Base-by-base conservation (phyloP, 2,797 vertebrate species). In the Brachyrhaphis roseni region DNA sequence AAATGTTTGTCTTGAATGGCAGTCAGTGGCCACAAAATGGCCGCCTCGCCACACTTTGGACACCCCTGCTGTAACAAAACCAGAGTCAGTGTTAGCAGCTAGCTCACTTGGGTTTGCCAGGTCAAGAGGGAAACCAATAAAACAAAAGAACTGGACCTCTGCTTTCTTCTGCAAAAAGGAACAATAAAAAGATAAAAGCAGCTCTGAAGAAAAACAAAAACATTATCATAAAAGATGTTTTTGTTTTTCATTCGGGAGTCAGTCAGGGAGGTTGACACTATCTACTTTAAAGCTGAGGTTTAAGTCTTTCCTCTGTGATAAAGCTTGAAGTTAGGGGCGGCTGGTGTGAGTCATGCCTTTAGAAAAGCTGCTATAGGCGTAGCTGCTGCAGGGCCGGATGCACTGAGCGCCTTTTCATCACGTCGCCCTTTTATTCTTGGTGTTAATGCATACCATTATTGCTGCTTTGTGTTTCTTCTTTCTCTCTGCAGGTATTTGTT, bases 321-420 rank as follows among this genome's bases (percentile, higher is more conserved):
- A 70, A 70, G 68, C 68, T 28, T 71, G 15, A 26, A 16, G 68
- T 45, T 16, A 28, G 28, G n/a, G 68, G 41, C 26, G 26, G 41
- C 68, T 71, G 5, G 68, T 45, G 68, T 71, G 68, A 71, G 68
- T 71, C 68, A 71, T 71, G 68, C 43, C 41, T 71, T 71, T 71
- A 71, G 68, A 71, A 71, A 71, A 45, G 68, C 68, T 46, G 41
- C 68, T 71, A 16, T 46, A 71, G 68, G 43, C 41, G 26, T 28
- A 71, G 41, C 68, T 71, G 68, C 68, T 45, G 41, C 12, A 71
- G 68, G 68, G 68, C 68, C 41, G 68, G 68, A 46, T 71, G 68
- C 68, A 28, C 26, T 15, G 26, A 46, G 26, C 13, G 28, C 26
- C 41, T 71, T 71, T 71, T 71, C 68, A 71, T 71, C 68, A 18